Evolutionary conservation across 2,888 invertebrate species (phyloP).

Genomic region (Meganola albula): DNA sequence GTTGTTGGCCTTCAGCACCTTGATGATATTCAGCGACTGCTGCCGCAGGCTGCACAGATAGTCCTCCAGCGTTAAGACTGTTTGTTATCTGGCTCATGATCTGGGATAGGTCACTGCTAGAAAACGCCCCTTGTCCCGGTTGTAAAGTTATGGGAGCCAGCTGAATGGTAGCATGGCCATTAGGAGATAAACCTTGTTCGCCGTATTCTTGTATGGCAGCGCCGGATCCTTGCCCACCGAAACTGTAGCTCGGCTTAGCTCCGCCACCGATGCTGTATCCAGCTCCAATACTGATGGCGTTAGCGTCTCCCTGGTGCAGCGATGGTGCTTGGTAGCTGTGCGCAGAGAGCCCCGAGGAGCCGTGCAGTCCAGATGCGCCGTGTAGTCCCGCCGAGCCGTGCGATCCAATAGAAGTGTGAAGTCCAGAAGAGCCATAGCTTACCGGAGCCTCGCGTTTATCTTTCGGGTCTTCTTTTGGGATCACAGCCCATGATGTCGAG

Average conservation of each 20-base stretch:
- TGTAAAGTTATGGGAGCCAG: slow-evolving; percentile 60
- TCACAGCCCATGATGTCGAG: slow-evolving; percentile 54
- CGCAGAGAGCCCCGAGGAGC: slow-evolving; percentile 31
- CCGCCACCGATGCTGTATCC: slow-evolving; percentile 73
- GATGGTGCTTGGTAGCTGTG: slow-evolving; percentile 36
- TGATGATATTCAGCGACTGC: slow-evolving; percentile 51
- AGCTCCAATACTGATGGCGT: slow-evolving; percentile 64
- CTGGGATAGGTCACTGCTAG: slow-evolving; percentile 53
- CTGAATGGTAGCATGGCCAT: slow-evolving; percentile 51
- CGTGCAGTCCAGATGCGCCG: slow-evolving; percentile 8
- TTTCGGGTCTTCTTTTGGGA: slow-evolving; percentile 55
- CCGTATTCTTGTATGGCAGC: slow-evolving; percentile 41
- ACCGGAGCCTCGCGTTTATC: slow-evolving; percentile 61
- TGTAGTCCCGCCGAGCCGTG: background rate
- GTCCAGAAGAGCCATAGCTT: slow-evolving; percentile 39
- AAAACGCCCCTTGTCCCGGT: slow-evolving; percentile 44
- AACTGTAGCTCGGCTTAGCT: slow-evolving; percentile 51
- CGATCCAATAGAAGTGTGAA: slow-evolving; percentile 2
- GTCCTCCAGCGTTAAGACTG: slow-evolving; percentile 53
- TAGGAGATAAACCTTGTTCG: slow-evolving; percentile 45
- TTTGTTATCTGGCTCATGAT: slow-evolving; percentile 64
- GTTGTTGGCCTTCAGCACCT: slow-evolving; percentile 30
- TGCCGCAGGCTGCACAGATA: slow-evolving; percentile 48
- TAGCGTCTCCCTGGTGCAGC: slow-evolving; percentile 55
- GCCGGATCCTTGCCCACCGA: slow-evolving; percentile 44